phyloP scores from a whole-genome alignment of 1,140 invertebrate species.

The Brachystomella parvula region DNA sequence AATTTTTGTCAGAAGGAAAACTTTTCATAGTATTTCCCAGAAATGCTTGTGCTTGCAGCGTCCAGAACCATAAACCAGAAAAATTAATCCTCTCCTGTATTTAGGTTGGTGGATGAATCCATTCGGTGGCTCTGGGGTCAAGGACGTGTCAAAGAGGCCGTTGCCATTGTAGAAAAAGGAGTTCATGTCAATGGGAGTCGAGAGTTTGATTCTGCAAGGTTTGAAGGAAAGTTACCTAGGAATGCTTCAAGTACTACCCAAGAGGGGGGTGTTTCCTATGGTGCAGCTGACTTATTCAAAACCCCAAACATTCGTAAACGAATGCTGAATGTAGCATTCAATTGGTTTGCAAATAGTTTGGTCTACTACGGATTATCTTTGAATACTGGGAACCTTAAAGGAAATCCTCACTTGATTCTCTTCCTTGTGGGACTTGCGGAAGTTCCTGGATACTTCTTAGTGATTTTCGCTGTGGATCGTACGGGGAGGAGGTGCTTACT shows the following conservation, averaged over 20 bases:
- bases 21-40: too few species aligned
- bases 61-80: too few species aligned
- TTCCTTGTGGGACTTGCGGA: conserved; percentile 41
- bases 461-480: conserved; percentile 29
- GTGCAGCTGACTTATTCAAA: conserved; percentile 38
- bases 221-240: neutral
- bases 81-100: too few species aligned
- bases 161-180: conserved; percentile 62
- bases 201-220: conserved; percentile 22
- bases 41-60: too few species aligned
- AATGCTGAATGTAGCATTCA: conserved; percentile 42
- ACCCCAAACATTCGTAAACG: conserved; percentile 41
- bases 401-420: conserved; percentile 45
- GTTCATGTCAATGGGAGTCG: conserved; percentile 58
- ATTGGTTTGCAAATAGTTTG: conserved; percentile 43
- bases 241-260: too few species aligned
- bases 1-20: too few species aligned
- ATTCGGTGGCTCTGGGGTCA: conserved; percentile 76
- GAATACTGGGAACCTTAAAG: conserved; percentile 44
- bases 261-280: neutral
- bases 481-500: conserved; percentile 29
- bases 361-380: conserved; percentile 46
- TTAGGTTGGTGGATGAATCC: conserved; percentile 69
- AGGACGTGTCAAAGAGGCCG: conserved; percentile 59
- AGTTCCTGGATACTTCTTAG: conserved; percentile 38